Base-by-base conservation (phyloP, 2,113 vertebrate species). In the Callocephalon fimbriatum region DNA sequence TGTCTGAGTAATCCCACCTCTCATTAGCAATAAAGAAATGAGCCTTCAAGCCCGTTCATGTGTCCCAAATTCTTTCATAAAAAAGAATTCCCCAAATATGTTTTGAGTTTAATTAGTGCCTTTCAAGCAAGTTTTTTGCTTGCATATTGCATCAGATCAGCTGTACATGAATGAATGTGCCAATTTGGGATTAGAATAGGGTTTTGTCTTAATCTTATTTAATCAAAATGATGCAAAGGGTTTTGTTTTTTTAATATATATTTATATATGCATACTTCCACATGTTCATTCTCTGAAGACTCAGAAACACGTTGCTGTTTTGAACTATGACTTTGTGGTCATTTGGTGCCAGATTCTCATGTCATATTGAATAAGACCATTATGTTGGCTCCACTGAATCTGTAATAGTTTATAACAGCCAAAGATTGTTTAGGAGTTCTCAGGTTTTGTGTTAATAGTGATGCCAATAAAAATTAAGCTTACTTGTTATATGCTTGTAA, bases 1-100 rank as follows among this genome's bases (percentile, higher is more conserved):
- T 83, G 71, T 95, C 54, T 74, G 88, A 89, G 76, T 94, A 96
- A 94, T 88, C 76, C 85, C 92, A 62, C 59, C 63, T 91, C 35
- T 37, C 75, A 73, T 90, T 87, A 93, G 86, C 90, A 90, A 72
- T 5, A 14, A 89, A 71, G 42, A 86, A 50, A 73, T n/a, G 82
- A 96, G 74, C 79, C 7, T 78, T 73, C 35, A 72, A 31, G 62
- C 54, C 63, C 54, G 44, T 53, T 53, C 75, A 40, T 62, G 32
- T 35, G 71, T 71, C 40, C 32, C 47, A 71, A 68, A 83, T 70
- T 53, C n/a, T 93, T 89, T 75, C 26, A 38, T 38, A 59, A 70
- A 42, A 63, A 70, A 73, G 6, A 58, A 65, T 35, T 32, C 22
- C 9, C 48, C 6, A 10, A 66, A 58, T 87, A 47, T 20, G 8